Conservation (phyloP, 30 jellyfish, hydroid and myxozoan species). For the Aurelia aurita region DNA sequence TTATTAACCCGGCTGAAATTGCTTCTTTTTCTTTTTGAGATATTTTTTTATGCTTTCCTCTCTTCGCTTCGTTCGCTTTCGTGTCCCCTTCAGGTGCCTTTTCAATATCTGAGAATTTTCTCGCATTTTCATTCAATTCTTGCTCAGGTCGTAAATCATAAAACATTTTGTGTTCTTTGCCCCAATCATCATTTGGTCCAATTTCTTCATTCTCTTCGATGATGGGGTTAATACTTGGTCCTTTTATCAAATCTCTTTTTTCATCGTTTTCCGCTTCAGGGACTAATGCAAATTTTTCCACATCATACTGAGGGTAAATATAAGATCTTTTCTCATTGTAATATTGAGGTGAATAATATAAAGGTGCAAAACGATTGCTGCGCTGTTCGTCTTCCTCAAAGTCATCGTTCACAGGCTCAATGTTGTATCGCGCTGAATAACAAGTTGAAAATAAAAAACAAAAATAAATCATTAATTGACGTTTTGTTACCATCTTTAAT, state of each 20-base stretch:
- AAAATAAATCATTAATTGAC: background rate
- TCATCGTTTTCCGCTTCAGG: constrained; percentile 59
- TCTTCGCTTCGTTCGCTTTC: constrained; percentile 18
- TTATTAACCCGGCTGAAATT: constrained; percentile 82
- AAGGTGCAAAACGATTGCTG: constrained; percentile 9
- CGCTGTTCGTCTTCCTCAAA: constrained; percentile 22
- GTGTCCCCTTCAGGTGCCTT: background rate
- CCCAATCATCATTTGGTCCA: constrained; percentile 31
- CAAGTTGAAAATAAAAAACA: background rate
- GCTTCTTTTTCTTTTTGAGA: constrained; percentile 73
- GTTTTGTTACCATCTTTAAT: background rate
- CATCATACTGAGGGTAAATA: constrained; percentile 58
- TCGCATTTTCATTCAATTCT: constrained; percentile 36
- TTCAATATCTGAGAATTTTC: constrained; percentile 32
- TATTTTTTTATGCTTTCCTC: constrained; percentile 37
- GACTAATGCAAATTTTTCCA: constrained; percentile 41
- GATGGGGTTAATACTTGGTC: constrained; percentile 93
- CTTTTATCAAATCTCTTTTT: constrained; percentile 68
- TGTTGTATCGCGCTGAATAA: constrained; percentile 2
- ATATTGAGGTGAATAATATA: constrained; percentile 17
- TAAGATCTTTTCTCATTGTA: constrained; percentile 57
- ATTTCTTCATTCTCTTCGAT: constrained; percentile 67
- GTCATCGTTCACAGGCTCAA: constrained; percentile 58
- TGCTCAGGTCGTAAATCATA: constrained; percentile 31
- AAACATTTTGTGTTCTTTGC: constrained; percentile 4